phyloP scores from a whole-genome alignment of 2,888 invertebrate genomes.

The Agrotis puta region DNA sequence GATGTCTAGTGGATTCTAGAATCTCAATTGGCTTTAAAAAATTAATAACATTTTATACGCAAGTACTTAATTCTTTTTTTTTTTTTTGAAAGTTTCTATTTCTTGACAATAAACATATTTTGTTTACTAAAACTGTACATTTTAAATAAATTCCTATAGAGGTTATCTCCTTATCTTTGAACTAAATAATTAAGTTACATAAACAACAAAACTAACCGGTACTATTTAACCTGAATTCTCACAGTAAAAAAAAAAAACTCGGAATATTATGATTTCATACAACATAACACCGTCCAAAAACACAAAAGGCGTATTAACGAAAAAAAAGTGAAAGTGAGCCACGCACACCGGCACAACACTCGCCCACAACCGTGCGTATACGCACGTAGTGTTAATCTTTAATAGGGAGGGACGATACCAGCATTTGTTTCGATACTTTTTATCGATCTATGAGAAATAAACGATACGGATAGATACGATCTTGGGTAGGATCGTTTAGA shows the following conservation, averaged over 20 bases:
- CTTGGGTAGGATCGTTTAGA: neutral
- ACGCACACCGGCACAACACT: conserved; percentile 63
- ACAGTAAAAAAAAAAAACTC: conserved; percentile 11
- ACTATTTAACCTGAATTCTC: neutral
- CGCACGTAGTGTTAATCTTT: conserved; percentile 62
- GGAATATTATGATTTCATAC: conserved; percentile 58
- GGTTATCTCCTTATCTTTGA: neutral
- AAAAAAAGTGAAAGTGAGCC: conserved; percentile 88
- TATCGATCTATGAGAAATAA: neutral
- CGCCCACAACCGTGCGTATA: conserved; percentile 70
- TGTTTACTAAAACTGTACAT: neutral
- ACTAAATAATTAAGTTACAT: neutral
- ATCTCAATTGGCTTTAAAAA: conserved; percentile 52
- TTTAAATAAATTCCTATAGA: neutral
- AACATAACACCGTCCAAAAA: conserved; percentile 84
- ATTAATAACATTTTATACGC: conserved; percentile 15
- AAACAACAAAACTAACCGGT: neutral
- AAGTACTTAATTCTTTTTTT: neutral
- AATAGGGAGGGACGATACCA: neutral
- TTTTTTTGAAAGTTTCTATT: neutral
- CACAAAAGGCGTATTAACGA: conserved; percentile 89
- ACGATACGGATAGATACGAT: neutral
- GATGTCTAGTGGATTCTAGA: conserved; percentile 71
- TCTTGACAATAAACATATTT: neutral
- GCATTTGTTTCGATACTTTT: conserved; percentile 2